A percentile compares a stretch with the other conserved stretches of the same genome.
These are phyloP conservation scores for Cariama cristata DNA, from an alignment of 2,113 vertebrate genomes.

Conservation along the genomic window DNA sequence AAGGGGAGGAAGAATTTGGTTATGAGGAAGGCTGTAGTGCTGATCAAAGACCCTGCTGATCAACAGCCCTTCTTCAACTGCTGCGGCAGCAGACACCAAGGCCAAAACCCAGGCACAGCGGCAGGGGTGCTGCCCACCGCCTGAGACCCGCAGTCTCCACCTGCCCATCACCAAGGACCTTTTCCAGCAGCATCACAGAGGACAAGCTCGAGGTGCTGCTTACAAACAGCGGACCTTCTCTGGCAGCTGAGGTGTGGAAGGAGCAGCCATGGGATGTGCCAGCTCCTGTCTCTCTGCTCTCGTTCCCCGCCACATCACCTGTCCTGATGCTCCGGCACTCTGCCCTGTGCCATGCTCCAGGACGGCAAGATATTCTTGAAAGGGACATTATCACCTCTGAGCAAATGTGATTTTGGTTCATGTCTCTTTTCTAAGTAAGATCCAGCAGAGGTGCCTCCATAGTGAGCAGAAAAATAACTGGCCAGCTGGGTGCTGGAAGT, in stretches of 20 bases:
- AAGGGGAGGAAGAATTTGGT: background rate
- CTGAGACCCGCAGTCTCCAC: background rate
- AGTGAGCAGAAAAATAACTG: background rate
- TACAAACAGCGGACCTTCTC: accelerated
- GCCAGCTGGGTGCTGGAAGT: background rate
- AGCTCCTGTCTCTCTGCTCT: background rate
- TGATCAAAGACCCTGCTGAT: background rate
- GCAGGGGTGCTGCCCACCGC: accelerated
- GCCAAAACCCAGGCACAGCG: background rate
- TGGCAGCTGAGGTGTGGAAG: background rate
- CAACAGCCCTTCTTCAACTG: accelerated
- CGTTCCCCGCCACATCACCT: accelerated
- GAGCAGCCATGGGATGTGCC: background rate
- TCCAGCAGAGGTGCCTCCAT: background rate
- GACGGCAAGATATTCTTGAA: background rate
- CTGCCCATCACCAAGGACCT: background rate
- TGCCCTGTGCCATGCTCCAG: background rate
- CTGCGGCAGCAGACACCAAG: background rate
- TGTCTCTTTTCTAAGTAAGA: background rate
- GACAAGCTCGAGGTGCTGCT: background rate
- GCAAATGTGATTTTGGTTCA: background rate
- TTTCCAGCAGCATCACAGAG: accelerated
- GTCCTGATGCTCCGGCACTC: background rate
- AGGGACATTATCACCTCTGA: background rate
- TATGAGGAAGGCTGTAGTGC: background rate